These are phyloP conservation scores for Oryctes rhinoceros DNA, from an alignment of 1,140 invertebrate species.

Conservation along the genomic window DNA sequence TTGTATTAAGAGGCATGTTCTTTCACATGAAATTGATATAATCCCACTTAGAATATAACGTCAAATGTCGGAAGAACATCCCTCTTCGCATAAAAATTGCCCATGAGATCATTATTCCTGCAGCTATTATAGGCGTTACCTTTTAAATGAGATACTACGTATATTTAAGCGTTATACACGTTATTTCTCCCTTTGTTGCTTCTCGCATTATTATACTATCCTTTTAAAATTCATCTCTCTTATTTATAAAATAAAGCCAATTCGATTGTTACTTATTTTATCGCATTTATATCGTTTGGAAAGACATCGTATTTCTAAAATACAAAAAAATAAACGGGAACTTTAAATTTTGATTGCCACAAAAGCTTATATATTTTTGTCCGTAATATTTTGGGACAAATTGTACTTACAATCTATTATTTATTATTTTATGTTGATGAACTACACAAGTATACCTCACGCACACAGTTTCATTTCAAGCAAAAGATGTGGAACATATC, in stretches of 20 bases:
- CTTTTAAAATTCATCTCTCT: neutral
- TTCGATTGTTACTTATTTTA: neutral
- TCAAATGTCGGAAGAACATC: no score
- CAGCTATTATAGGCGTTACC: neutral
- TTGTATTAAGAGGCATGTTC: no score
- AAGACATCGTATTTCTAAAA: conserved; percentile 45
- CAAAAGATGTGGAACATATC: neutral
- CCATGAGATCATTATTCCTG: no score
- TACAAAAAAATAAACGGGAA: conserved; percentile 32
- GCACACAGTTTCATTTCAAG: neutral
- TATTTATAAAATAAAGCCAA: conserved; percentile 9
- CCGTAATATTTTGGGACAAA: conserved; percentile 3
- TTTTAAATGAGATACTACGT: neutral
- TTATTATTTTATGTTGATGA: conserved; percentile 17
- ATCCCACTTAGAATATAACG: no score
- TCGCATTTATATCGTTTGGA: conserved; percentile 14
- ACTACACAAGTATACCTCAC: conserved; percentile 11
- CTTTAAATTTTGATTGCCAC: conserved; percentile 32
- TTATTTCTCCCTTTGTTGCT: neutral
- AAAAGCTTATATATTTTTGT: conserved; percentile 33
- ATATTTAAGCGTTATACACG: conserved; percentile 13
- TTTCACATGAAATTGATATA: no score
- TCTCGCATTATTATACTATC: neutral
- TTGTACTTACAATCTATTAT: conserved; percentile 29
- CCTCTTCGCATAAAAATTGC: no score